Base-by-base conservation (phyloP, 2,888 invertebrate genomes). In the Nematopogon swammerdamellus region DNA sequence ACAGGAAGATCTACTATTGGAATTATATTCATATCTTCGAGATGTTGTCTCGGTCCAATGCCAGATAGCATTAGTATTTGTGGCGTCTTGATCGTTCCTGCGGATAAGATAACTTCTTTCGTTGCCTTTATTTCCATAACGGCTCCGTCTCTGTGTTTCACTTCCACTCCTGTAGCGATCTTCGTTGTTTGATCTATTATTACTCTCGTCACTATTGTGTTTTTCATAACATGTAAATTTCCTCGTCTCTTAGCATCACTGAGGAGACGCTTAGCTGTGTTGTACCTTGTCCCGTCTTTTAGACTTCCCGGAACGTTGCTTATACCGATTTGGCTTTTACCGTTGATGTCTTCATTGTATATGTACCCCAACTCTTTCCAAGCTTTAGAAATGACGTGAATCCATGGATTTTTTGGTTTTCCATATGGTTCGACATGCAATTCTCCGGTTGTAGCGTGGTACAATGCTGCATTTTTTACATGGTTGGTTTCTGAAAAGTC, bases 51-150 rank as follows among this genome's bases (percentile, higher is more conserved):
- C 0, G 77, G 77, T 1, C 82, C 82, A 17, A 83, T 64, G 1
- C 82, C 82, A 6, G 82, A 82, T 18, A 80, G 58, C 70, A 81
- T 74, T 2, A 83, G 61, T 48, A 83, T 60, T 53, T 81, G 72
- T 1, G 82, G 79, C 1, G 82, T 71, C 45, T 71, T 75, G 44
- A 82, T 65, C 6, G 75, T 61, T 6, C 81, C 82, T 3, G 77
- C 77, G 2, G 80, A 76, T 49, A 82, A 51, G 47, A 83, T 71
- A 0, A 83, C 63, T 57, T 83, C 82, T 55, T 74, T 80, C 20
- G 54, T 70, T 4, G 63, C 72, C 3, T 47, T 57, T 1, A 70
- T 68, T 46, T 62, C 57, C 55, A 70, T 65, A 29, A 56, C 58
- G 19, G 56, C 53, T 1, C 68, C 70, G 36, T 59, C 63, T 18